Evolutionary conservation across 2,888 invertebrate genomes (phyloP).

Genomic region (Alcis repandata): DNA sequence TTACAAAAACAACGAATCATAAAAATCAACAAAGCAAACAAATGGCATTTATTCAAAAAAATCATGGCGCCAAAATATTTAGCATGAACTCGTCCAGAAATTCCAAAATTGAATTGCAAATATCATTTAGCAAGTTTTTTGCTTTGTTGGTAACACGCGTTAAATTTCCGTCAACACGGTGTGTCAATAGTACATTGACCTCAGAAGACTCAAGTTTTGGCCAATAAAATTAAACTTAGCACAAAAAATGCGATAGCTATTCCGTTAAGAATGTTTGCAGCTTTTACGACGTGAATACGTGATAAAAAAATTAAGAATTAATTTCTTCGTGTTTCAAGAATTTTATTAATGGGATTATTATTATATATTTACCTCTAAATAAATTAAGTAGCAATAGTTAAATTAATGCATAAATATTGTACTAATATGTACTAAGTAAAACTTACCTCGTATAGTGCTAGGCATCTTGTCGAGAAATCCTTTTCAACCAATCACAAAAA

Average conservation of each 20-base stretch:
- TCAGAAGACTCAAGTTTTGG: conserved; percentile 34
- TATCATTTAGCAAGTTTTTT: conserved; percentile 12
- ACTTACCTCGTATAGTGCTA: conserved; percentile 83
- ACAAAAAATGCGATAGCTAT: neutral
- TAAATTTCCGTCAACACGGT: conserved; percentile 68
- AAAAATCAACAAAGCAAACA: neutral
- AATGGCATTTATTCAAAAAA: neutral
- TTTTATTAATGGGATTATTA: no score
- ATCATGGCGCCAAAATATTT: conserved; percentile 8
- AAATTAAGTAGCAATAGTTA: no score
- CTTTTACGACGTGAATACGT: neutral
- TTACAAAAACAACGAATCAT: neutral
- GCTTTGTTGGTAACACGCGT: conserved; percentile 31
- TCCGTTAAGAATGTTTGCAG: neutral
- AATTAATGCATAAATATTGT: no score
- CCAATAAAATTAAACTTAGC: conserved; percentile 18
- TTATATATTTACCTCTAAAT: no score
- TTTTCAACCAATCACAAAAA: conserved; percentile 51
- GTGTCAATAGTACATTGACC: conserved; percentile 65
- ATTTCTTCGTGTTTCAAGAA: no score
- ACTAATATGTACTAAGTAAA: neutral
- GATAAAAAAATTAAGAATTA: no score
- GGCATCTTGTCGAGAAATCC: conserved; percentile 81
- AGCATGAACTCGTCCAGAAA: conserved; percentile 8
- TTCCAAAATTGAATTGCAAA: conserved; percentile 20